Percentiles rank a stretch among this genome's conserved stretches.
phyloP scores from a whole-genome alignment of 2,888 invertebrate genomes.

The Mesorhabditis belari region DNA sequence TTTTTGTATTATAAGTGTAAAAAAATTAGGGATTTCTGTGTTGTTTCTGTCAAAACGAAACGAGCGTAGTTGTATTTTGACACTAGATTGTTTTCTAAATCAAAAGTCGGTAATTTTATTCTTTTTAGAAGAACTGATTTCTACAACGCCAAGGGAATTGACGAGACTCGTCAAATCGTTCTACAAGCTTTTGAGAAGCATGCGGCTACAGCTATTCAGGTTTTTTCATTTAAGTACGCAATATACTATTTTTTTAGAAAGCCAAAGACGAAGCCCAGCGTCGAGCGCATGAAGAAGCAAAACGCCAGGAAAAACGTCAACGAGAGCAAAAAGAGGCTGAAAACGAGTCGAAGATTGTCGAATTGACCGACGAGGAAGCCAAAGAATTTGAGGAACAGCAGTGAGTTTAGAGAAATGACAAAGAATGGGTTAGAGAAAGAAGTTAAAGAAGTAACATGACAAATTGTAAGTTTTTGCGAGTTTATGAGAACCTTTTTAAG shows the following conservation, averaged over 20 bases:
- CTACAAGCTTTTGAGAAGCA: slow-evolving; percentile 76
- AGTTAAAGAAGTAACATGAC: no score
- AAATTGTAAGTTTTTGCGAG: no score
- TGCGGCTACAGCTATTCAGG: slow-evolving; percentile 62
- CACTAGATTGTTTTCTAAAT: no score
- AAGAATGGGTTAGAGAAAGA: no score
- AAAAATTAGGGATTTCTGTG: no score
- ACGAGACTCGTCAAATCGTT: slow-evolving; percentile 78
- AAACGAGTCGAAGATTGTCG: slow-evolving; percentile 58
- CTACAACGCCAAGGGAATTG: slow-evolving; percentile 77
- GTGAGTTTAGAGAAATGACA: no score
- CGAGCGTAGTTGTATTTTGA: no score
- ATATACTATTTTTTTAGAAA: slow-evolving; percentile 20
- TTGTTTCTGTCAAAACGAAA: no score
- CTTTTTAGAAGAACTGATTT: slow-evolving; percentile 85
- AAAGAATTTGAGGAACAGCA: slow-evolving; percentile 58
- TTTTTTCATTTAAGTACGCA: slow-evolving; percentile 3
- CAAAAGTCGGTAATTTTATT: no score
- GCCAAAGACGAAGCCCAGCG: slow-evolving; percentile 47
- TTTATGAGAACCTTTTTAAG: no score
- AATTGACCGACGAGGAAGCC: slow-evolving; percentile 89
- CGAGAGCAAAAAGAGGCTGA: not conserved
- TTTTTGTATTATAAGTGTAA: no score
- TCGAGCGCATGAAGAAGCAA: slow-evolving; percentile 45
- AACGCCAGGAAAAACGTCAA: not conserved